Conservation (phyloP, 2,888 invertebrate species). For the Rotaria macrura region DNA sequence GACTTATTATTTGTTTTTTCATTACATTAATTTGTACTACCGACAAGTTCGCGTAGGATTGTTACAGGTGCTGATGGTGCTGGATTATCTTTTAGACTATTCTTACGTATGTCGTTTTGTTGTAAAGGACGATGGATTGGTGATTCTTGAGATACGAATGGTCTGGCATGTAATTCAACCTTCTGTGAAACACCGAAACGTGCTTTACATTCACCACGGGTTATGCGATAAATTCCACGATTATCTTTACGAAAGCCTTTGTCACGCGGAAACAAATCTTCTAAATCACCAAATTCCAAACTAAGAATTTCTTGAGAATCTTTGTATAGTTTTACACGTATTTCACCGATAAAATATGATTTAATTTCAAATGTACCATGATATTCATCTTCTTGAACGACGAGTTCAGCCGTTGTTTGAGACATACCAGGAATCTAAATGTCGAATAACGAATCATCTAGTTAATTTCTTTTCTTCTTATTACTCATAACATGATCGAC, state of each 20-base stretch:
- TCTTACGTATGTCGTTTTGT: neutral
- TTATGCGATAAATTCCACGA: conserved; percentile 27
- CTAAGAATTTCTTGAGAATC: conserved; percentile 20
- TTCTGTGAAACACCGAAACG: conserved; percentile 31
- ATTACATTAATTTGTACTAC: too few species aligned
- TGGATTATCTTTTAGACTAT: neutral
- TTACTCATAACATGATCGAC: neutral
- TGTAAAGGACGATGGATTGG: neutral
- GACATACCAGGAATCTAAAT: conserved; percentile 28
- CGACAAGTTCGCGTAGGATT: neutral
- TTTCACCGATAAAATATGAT: conserved; percentile 30
- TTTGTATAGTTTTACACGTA: conserved; percentile 26
- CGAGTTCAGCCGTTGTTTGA: conserved; percentile 30
- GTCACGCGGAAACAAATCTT: conserved; percentile 22
- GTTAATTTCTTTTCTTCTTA: neutral
- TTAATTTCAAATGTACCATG: conserved; percentile 29
- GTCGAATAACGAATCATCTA: neutral
- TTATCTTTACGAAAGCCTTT: conserved; percentile 30
- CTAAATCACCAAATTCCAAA: conserved; percentile 27
- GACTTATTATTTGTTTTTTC: too few species aligned
- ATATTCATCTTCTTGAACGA: conserved; percentile 32
- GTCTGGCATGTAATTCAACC: conserved; percentile 28
- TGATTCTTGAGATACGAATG: neutral
- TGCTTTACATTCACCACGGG: conserved; percentile 30
- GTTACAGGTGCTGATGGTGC: conserved; percentile 2